Conservation (phyloP, 2,797 vertebrate genomes). For the Chelidonichthys spinosus region DNA sequence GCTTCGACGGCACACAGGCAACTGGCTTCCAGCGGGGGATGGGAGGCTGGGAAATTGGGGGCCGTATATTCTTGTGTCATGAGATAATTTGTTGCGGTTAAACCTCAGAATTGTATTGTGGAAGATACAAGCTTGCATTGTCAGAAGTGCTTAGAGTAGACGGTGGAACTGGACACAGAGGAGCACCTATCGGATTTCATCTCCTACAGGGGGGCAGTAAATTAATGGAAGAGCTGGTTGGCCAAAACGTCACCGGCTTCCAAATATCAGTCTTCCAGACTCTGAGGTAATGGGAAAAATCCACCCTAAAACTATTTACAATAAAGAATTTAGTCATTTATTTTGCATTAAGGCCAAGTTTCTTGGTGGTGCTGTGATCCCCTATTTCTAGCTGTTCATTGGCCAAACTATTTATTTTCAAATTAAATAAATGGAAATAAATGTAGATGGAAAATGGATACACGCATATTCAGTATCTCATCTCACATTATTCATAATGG, state of each 20-base stretch:
- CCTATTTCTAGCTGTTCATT: neutral
- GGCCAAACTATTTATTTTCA: neutral
- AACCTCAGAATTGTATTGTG: conserved; percentile 30
- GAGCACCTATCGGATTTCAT: conserved; percentile 32
- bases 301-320: conserved; percentile 1
- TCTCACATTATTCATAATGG: too few relatives aligned
- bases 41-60: conserved; percentile 23
- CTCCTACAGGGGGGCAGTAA: conserved; percentile 13
- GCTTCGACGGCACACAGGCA: conserved; percentile 30
- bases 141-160: conserved; percentile 31
- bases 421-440: conserved; percentile 4
- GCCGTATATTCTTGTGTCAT: conserved; percentile 33
- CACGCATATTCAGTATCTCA: too few relatives aligned
- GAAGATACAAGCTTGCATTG: conserved; percentile 10
- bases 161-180: conserved; percentile 24
- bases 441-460: neutral
- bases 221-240: conserved; percentile 13
- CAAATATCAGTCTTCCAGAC: conserved; percentile 28
- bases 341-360: conserved; percentile 15
- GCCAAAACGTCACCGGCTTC: conserved; percentile 9
- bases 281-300: conserved; percentile 14
- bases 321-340: conserved; percentile 6
- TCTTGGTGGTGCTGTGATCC: neutral
- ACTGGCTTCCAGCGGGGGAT: conserved; percentile 25
- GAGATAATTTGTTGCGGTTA: conserved; percentile 37